Evolutionary conservation across 1,140 invertebrate genomes (phyloP).

Genomic region (Lineus longissimus): DNA sequence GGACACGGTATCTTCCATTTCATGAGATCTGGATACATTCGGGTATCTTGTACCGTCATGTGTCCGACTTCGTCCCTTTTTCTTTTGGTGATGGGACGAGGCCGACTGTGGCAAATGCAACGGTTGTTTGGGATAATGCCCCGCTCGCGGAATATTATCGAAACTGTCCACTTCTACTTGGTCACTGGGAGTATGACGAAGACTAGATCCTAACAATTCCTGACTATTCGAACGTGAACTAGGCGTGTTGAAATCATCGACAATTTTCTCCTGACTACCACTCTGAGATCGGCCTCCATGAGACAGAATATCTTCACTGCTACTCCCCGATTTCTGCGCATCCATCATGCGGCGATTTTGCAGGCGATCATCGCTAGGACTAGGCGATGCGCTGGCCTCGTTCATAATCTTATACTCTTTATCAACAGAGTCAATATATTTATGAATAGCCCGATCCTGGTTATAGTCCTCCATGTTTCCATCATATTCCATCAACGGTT

Average conservation of each 20-base stretch:
- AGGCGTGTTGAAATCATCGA: slow-evolving; percentile 46
- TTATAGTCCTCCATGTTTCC: too few species aligned
- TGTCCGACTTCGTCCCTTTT: too few species aligned
- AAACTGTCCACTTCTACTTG: too few species aligned
- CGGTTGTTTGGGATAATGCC: too few species aligned
- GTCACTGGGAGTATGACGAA: slow-evolving; percentile 47
- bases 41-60: too few species aligned
- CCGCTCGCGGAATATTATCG: too few species aligned
- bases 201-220: slow-evolving; percentile 33
- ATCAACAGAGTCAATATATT: slow-evolving; percentile 6
- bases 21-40: too few species aligned
- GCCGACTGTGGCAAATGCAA: too few species aligned
- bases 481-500: not conserved
- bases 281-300: slow-evolving; percentile 15
- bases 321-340: slow-evolving; percentile 15
- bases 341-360: slow-evolving; percentile 2
- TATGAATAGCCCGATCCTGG: too few species aligned
- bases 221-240: slow-evolving; percentile 59
- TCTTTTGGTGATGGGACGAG: too few species aligned
- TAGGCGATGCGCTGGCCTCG: not conserved
- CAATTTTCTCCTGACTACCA: slow-evolving; percentile 37
- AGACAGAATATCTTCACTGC: slow-evolving; percentile 15
- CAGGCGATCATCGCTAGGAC: slow-evolving; percentile 1
- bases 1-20: too few species aligned
- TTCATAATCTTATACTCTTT: not conserved